Evolutionary conservation across 1,140 invertebrate genomes (phyloP), one percentile per base, ranked within the genome.

Genomic region (Drosophila sucinea): DNA sequence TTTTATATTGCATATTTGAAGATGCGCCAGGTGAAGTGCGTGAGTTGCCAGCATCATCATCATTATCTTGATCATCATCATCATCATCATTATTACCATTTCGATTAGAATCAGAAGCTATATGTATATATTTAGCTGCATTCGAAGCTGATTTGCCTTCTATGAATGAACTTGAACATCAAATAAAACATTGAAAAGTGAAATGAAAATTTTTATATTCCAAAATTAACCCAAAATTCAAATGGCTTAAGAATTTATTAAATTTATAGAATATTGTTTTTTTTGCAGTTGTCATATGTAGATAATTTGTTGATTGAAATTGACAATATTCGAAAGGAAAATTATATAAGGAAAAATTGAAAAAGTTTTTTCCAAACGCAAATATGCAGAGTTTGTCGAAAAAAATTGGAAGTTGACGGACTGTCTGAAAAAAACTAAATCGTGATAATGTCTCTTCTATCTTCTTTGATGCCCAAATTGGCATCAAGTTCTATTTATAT

Each of bases 1-100:
- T 69, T 76, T 76, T 62, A 77, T 86, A 77, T 65, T 77, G 75
- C 75, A 77, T 27, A 71, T 77, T 77, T 77, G 74, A 77, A 77
- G 75, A 77, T 77, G 75, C 57, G 67, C 73, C 69, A 58, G 32
- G 56, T 60, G 60, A 69, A 44, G 66, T 76, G 73, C 73, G 73
- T 76, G 73, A 76, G 73, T 69, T 73, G 73, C 68, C 73, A 76
- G 58, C 75, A 32, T 35, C 32, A 10, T 35, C 27, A 29, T 29
- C 35, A 38, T 38, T 3, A 38, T 38, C 8, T 2, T 10, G 63
- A 75, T 73, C 57, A 30, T 56, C 55, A 17, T 56, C 5, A 30
- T 57, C 5, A 7, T 57, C n/a, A 33, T 7, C 73, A 76, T 67
- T 69, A 23, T 38, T 27, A n/a, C 30, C 29, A n/a, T 30, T 55